Base-by-base conservation (phyloP, 2,113 vertebrate species). In the Cranoglanis bouderius region DNA sequence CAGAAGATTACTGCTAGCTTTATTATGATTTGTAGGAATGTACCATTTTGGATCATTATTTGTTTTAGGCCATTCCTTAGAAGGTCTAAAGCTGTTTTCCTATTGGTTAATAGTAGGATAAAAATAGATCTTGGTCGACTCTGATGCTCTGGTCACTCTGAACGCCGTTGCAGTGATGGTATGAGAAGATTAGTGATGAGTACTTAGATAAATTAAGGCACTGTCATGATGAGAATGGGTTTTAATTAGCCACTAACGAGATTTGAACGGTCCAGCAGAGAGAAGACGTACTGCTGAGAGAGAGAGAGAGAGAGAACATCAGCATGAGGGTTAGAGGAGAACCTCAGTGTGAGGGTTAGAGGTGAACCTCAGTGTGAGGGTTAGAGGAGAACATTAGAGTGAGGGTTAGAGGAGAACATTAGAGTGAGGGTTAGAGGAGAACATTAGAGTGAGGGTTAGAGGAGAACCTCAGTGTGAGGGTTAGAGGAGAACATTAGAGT, bases 221-320 rank as follows among this genome's bases (percentile, higher is more conserved):
- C 94, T 88, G 93, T 92, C 93, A 93, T 94, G 93, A 94, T 88
- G 90, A 92, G 91, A 93, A 93, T 91, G 85, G 38, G 83, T 93
- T 95, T 95, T 95, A 96, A 96, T 96, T 96, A 95, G 94, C 93
- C 93, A 92, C 93, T 95, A 96, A 96, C 93, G 88, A 94, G 94
- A 95, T 95, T 95, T 94, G 94, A 96, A 95, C 90, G 92, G 94
- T 94, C 94, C 94, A 94, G 92, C 65, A 74, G 93, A 94, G 93
- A 94, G 92, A 92, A 93, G 93, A 91, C 91, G 91, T 93, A 93
- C 92, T 93, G 92, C 92, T 35, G 92, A 90, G 75, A 86, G 91
- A 67, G 80, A 32, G 70, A 84, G 32, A 32, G 51, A 65, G 81
- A 84, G 65, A 24, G 72, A 46, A 77, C 2, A 46, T 77, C 13